Base-by-base conservation (phyloP, 2,888 invertebrate genomes). In the Andrena haemorrhoa region DNA sequence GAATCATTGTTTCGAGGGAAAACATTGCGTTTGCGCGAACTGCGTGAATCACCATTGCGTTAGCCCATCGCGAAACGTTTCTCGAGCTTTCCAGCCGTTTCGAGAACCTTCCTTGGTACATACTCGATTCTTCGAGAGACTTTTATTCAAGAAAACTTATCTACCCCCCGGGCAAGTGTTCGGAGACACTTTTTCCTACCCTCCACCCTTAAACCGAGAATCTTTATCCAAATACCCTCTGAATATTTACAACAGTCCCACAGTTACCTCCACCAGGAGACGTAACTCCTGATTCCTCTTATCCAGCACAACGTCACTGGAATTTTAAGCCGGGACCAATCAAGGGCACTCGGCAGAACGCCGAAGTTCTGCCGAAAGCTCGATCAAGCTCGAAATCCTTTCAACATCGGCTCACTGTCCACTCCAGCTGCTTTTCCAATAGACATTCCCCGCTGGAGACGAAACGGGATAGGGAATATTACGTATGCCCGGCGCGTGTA, bases 401-500 rank as follows among this genome's bases (percentile, higher is more conserved):
- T 33, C 12, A 31, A 2, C 29, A 10, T 8, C 31, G 12, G 6
- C 35, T 35, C 56, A 56, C 69, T 29, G 41, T 23, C 20, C 31
- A 10, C 49, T 20, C 56, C 68, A 51, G 7, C 33, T n/a, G 68
- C 60, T 33, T 58, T 64, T 72, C 78, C 61, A 72, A 75, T 78
- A 56, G 66, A 72, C 60, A 79, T 82, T 82, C 79, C 65, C 7
- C n/a, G 23, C 29, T 41, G 58, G n/a, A 66, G 58, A 61, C 60
- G 41, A 51, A 61, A 80, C 73, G 68, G 75, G 70, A 83, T 72
- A 84, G 64, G 12, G 82, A 78, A 74, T 73, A 87, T 88, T 87
- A 83, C 84, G 88, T 86, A 90, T 90, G 86, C 90, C 69, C 73
- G 77, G 73, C 88, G 83, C 89, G 86, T 82, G 83, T 75, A 86